Conservation (phyloP, 30 jellyfish, hydroid and myxozoan genomes). For the Hydractinia symbiolongicarpus region DNA sequence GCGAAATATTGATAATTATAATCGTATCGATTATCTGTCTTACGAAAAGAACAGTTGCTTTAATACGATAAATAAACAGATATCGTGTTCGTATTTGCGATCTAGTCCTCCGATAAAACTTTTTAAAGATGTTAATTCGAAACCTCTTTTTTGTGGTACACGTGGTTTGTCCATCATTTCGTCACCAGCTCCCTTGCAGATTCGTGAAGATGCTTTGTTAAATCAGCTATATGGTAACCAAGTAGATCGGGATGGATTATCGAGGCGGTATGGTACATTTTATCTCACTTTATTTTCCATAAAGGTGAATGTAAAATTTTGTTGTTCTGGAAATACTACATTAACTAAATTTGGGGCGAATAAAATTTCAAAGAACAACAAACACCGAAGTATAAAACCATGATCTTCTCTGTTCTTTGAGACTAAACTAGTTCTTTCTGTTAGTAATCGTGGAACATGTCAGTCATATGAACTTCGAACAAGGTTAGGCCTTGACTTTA, state of each 20-base stretch:
- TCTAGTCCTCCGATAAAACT: background rate
- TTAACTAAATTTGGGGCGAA: background rate
- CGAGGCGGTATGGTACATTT: background rate
- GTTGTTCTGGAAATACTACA: too few relatives aligned
- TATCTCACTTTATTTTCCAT: too few relatives aligned
- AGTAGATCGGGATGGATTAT: background rate
- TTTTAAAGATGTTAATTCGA: background rate
- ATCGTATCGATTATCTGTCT: background rate
- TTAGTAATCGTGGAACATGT: too few relatives aligned
- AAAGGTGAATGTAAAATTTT: too few relatives aligned
- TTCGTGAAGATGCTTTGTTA: slow-evolving; percentile 36
- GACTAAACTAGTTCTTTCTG: too few relatives aligned
- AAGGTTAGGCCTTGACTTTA: too few relatives aligned
- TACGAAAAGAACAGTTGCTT: background rate
- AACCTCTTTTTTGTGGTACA: background rate
- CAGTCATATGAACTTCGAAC: too few relatives aligned
- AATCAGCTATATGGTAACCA: background rate
- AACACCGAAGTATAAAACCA: too few relatives aligned
- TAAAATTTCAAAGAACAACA: background rate
- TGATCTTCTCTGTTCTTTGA: too few relatives aligned
- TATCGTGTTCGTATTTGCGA: background rate
- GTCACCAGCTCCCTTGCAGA: slow-evolving; percentile 70
- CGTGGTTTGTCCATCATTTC: slow-evolving; percentile 67
- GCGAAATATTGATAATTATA: background rate
- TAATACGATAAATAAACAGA: background rate